These are phyloP conservation scores for Melieria omissa DNA, from an alignment of 2,888 invertebrate species.

Conservation along the genomic window DNA sequence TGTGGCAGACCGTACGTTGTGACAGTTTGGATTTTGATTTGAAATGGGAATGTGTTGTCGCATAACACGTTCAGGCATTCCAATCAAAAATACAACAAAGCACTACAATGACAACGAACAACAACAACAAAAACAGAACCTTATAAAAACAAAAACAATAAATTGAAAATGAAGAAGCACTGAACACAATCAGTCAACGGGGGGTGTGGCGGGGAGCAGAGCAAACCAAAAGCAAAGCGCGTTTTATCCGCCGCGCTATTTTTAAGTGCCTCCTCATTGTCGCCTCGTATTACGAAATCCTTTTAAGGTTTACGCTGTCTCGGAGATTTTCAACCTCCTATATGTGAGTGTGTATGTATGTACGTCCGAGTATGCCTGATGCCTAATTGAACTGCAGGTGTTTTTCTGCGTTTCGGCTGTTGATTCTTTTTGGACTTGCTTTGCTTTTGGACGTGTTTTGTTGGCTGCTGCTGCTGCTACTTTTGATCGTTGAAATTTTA, in stretches of 20 bases:
- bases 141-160: no score
- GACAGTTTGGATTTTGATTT: no score
- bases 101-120: background rate
- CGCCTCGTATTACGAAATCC: conserved; percentile 47
- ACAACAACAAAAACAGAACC: no score
- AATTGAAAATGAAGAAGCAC: no score
- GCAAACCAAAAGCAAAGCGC: background rate
- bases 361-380: background rate
- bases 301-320: conserved; percentile 41
- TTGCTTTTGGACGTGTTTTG: background rate
- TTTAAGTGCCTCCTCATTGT: conserved; percentile 42
- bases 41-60: conserved; percentile 7
- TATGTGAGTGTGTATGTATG: background rate
- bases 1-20: no score
- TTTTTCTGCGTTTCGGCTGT: conserved; percentile 21
- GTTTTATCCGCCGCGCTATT: conserved; percentile 27
- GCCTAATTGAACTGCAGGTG: conserved; percentile 27
- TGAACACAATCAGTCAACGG: no score
- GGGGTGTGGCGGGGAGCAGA: no score
- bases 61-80: conserved; percentile 25
- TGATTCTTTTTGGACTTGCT: conserved; percentile 1
- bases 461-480: background rate
- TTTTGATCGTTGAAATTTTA: conserved; percentile 25
- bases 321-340: background rate
- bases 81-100: conserved; percentile 27